Evolutionary conservation across 2,888 invertebrate genomes (phyloP).

Genomic region (Deilephila porcellus): DNA sequence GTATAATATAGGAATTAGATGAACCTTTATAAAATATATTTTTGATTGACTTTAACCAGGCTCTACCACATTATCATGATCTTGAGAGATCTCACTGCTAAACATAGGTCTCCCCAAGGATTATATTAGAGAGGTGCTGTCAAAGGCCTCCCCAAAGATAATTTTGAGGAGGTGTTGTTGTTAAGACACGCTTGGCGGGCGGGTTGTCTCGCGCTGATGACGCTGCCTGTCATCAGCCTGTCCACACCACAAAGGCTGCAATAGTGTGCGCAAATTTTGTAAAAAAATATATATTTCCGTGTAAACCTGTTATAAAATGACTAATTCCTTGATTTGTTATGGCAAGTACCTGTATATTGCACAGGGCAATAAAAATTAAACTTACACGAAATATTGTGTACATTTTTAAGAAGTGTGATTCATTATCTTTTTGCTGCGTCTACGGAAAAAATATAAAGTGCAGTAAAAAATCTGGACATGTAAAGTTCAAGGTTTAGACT

Average conservation of each 20-base stretch:
- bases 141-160: no score
- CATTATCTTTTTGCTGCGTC: conserved; percentile 18
- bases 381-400: conserved; percentile 24
- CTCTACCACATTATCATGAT: no score
- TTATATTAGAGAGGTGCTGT: no score
- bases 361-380: conserved; percentile 9
- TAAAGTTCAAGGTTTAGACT: conserved; percentile 31
- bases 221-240: no score
- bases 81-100: no score
- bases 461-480: conserved; percentile 11
- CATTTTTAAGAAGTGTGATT: conserved; percentile 27
- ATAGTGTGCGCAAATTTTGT: background rate
- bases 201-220: no score
- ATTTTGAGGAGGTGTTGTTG: no score
- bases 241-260: background rate
- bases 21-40: background rate
- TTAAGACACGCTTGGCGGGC: no score
- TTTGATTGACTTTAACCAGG: background rate
- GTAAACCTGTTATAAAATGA: background rate
- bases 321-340: background rate
- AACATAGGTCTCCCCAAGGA: no score
- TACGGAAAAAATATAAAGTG: conserved; percentile 12
- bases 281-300: background rate
- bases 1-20: background rate
- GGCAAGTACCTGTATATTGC: background rate